Conservation (phyloP, 2,113 vertebrate genomes). For the Anguilla japonica region DNA sequence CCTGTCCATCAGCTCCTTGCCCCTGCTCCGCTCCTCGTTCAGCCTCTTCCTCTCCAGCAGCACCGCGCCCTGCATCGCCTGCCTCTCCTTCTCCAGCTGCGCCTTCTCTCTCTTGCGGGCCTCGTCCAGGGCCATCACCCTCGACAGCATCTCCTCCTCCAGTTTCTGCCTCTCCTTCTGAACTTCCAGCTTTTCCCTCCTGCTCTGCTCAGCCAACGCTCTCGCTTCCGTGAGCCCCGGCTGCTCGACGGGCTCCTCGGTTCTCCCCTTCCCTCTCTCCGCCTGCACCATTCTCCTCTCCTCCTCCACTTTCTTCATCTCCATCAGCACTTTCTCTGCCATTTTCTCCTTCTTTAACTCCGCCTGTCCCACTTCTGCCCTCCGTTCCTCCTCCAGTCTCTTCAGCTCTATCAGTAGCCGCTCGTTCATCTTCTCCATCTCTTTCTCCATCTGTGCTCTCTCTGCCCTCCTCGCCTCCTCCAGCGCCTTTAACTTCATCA, state of each 20-base stretch:
- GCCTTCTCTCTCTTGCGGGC: neutral
- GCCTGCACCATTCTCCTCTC: neutral
- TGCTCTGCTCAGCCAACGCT: neutral
- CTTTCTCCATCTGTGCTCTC: neutral
- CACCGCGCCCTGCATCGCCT: neutral
- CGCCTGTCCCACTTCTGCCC: neutral
- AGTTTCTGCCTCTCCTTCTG: neutral
- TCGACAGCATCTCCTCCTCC: neutral
- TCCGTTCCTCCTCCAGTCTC: neutral
- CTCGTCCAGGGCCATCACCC: neutral
- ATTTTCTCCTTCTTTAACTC: neutral
- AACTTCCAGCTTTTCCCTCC: neutral
- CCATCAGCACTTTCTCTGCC: neutral
- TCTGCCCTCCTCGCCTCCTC: neutral
- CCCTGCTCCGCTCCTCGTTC: neutral
- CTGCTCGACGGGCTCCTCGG: neutral
- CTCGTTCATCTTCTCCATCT: neutral
- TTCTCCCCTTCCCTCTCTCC: neutral
- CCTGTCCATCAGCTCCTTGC: neutral
- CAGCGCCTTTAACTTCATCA: neutral
- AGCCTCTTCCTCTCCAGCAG: neutral
- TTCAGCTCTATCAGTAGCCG: neutral
- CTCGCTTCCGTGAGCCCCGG: neutral
- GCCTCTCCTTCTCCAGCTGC: neutral
- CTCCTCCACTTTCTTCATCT: neutral